Evolutionary conservation across 23 tunicate species (phyloP), one percentile per base, ranked within the genome.

Genomic region (Aplidium turbinatum): DNA sequence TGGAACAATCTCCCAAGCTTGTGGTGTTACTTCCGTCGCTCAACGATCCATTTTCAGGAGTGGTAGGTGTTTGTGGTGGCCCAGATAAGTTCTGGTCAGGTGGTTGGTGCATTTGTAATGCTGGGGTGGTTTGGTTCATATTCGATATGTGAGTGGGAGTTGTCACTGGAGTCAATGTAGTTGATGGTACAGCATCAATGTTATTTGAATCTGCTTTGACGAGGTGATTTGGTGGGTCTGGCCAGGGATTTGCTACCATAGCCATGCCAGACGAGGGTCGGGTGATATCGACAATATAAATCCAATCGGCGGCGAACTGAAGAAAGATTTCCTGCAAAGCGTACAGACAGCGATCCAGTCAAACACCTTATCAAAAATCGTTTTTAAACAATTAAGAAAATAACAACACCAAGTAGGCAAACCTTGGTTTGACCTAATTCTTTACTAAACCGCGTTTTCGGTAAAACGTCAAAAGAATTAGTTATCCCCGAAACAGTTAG

Each of bases 31-130:
- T 76, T 38, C 90, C 82, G 24, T 75, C 77, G 75, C 71, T 76
- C 24, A 73, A 56, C 16, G 75, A 63, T 27, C 63, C 70, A 18
- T 65, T 63, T 11, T 68, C 82, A 0, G 90, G 90, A 11, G 90
- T 82, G 0, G 90, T 66, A 1, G 90, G 82, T 51, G 90, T 84
- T 56, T 75, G 90, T 18, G 90, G 90, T 0, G 90, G 82, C 34
- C 36, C 68, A 23, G 80, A 32, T 42, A 9, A 9, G 13, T 23
- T 36, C 19, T 42, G 78, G 30, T 68, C 65, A 47, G 84, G 76
- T 0, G 80, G 50, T 20, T 58, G 88, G n/a, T 34, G 76, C 9
- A 46, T 48, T n/a, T 64, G 6, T 28, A 30, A 20, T 11, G 26
- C 57, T 3, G 78, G 76, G 1, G 65, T 47, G 58, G 86, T 47